Conservation (phyloP, 1,140 invertebrate genomes). For the Sinella curviseta region DNA sequence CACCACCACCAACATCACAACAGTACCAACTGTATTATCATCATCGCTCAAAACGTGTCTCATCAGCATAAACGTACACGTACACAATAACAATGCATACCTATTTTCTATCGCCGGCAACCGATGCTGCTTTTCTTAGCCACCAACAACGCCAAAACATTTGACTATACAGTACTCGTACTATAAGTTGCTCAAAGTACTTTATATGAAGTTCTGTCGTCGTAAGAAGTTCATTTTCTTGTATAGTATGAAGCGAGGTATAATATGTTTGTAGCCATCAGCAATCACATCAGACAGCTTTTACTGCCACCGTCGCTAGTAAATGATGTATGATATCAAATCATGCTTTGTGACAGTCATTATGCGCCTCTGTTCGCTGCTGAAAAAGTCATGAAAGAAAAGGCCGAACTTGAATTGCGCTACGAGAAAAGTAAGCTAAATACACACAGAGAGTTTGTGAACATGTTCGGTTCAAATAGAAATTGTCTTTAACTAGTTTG, state of each 20-base stretch:
- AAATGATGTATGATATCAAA: conserved; percentile 1
- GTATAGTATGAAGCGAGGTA: no score
- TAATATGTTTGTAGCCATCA: no score
- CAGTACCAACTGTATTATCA: not conserved
- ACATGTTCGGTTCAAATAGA: not conserved
- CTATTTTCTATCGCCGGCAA: no score
- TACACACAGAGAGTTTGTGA: not conserved
- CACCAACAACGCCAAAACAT: not conserved
- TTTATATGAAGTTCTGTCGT: no score
- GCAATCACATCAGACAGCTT: not conserved
- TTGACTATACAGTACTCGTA: not conserved
- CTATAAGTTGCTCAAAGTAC: no score
- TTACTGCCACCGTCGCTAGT: not conserved
- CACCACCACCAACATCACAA: not conserved
- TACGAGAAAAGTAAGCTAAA: not conserved
- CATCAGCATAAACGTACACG: not conserved
- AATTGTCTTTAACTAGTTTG: not conserved
- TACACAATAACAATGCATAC: no score
- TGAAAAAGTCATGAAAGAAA: not conserved
- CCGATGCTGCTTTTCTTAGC: no score
- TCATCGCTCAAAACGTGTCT: not conserved
- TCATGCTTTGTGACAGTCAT: not conserved
- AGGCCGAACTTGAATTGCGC: not conserved
- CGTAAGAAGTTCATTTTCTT: no score
- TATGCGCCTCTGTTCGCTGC: not conserved